phyloP scores from a whole-genome alignment of 2,113 vertebrate genomes.

The Propithecus coquereli region DNA sequence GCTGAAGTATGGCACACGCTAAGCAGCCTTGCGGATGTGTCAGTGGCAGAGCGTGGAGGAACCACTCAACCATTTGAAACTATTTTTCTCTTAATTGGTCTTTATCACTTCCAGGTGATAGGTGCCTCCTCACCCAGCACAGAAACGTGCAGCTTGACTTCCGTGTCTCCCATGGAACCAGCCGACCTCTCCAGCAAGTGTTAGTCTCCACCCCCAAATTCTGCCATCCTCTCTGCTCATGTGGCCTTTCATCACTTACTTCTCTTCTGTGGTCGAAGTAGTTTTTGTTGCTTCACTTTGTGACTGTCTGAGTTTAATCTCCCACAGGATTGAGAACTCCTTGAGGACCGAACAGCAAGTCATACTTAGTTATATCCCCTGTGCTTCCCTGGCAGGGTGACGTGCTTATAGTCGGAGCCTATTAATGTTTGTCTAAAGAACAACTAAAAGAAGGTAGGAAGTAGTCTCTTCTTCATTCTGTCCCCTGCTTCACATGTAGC shows the following conservation, averaged over 20 bases:
- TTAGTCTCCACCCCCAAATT: background rate
- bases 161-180: background rate
- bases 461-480: background rate
- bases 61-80: background rate
- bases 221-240: background rate
- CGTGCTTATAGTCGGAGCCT: background rate
- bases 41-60: background rate
- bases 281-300: background rate
- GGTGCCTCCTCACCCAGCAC: background rate
- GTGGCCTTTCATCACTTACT: background rate
- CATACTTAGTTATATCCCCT: background rate
- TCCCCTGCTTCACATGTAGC: background rate
- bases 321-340: background rate
- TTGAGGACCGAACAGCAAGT: background rate
- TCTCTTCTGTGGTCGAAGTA: background rate
- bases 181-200: fast-evolving
- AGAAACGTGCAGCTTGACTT: background rate
- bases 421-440: background rate
- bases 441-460: background rate
- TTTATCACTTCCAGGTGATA: background rate
- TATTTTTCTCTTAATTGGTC: background rate
- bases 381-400: background rate
- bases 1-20: background rate
- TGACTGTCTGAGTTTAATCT: background rate
- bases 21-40: background rate